Conservation (phyloP, 2,797 vertebrate genomes). For the Tamandua tetradactyla region DNA sequence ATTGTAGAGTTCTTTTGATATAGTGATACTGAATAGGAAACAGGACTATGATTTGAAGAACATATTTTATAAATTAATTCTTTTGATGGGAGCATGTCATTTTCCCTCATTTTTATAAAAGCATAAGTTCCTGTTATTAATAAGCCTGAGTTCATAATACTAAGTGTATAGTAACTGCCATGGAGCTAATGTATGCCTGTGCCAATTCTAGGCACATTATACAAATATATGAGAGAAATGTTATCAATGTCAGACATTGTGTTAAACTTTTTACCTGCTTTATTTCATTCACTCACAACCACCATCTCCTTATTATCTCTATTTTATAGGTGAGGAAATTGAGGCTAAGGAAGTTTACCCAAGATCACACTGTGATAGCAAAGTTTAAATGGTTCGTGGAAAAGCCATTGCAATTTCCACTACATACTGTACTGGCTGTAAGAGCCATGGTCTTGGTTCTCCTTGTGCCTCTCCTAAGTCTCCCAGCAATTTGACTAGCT, state of each 20-base stretch:
- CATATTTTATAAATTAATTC: conserved; percentile 13
- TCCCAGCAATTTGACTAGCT: background rate
- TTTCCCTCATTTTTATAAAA: background rate
- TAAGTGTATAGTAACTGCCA: background rate
- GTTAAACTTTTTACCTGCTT: background rate
- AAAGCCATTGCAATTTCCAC: background rate
- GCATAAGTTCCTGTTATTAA: background rate
- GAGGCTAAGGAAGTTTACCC: background rate
- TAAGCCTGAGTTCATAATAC: background rate
- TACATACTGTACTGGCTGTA: background rate
- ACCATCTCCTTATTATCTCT: background rate
- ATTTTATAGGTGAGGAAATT: background rate
- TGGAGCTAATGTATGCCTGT: background rate
- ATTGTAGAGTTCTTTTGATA: background rate
- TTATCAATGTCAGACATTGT: background rate
- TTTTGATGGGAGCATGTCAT: background rate
- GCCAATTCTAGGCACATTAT: background rate
- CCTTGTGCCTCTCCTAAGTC: background rate
- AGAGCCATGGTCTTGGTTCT: background rate
- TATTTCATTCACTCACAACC: background rate
- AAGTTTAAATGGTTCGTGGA: background rate
- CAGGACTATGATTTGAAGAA: conserved; percentile 16
- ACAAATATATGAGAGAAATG: background rate
- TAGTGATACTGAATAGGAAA: background rate
- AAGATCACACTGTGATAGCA: background rate